Conservation (phyloP, 2,797 vertebrate genomes). For the Tachyglossus aculeatus region DNA sequence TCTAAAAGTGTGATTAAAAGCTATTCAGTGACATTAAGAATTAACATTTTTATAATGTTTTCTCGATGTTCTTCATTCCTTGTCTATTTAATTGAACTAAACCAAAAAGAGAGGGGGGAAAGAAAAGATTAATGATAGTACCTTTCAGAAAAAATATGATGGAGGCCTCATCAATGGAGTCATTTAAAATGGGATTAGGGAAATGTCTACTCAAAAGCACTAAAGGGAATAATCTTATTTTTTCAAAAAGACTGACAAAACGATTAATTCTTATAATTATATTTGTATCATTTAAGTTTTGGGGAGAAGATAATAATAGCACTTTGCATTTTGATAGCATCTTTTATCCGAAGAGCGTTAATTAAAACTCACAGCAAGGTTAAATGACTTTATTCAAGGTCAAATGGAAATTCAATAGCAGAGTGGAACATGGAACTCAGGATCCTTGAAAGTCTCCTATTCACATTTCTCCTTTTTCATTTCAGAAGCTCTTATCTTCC, state of each 20-base stretch:
- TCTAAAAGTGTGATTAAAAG: slow-evolving; percentile 59
- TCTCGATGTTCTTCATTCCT: slow-evolving; percentile 40
- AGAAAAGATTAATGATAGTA: slow-evolving; percentile 54
- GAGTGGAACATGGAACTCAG: fast-evolving
- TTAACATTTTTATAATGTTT: slow-evolving; percentile 55
- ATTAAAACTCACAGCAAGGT: not conserved
- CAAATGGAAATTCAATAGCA: not conserved
- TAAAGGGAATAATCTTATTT: slow-evolving; percentile 1
- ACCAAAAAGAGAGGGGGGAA: slow-evolving; percentile 16
- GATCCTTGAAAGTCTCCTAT: fast-evolving
- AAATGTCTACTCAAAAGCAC: slow-evolving; percentile 16
- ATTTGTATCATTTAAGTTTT: not conserved
- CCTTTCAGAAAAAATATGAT: slow-evolving; percentile 27
- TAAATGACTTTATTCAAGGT: not conserved
- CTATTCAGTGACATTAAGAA: slow-evolving; percentile 42
- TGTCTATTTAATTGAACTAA: slow-evolving; percentile 55
- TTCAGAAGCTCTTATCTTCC: not conserved
- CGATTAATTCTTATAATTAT: not conserved
- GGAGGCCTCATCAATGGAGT: slow-evolving; percentile 34
- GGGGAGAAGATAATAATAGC: not conserved
- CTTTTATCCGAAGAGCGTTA: not conserved
- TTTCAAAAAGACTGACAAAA: not conserved
- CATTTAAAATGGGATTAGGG: slow-evolving; percentile 48
- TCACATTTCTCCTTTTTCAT: not conserved
- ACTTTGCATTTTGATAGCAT: not conserved